Percentiles rank a stretch among this genome's conserved stretches.
These are phyloP conservation scores for Drosophila tani DNA, from an alignment of 1,140 invertebrate genomes.

Conservation along the genomic window DNA sequence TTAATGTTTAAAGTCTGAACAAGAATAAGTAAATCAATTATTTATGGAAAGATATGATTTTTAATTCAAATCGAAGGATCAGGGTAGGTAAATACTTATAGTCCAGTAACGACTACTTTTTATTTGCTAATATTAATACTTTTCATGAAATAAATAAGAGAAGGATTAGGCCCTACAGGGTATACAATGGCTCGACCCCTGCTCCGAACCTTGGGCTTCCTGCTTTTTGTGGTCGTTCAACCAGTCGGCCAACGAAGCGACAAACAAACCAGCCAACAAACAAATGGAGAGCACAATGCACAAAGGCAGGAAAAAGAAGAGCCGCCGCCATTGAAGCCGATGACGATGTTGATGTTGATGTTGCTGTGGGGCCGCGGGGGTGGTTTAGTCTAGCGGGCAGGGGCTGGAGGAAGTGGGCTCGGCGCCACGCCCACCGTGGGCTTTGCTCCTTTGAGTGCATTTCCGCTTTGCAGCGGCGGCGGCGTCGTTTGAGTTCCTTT, in stretches of 20 bases:
- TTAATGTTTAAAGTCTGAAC: no score
- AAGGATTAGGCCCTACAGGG: background rate
- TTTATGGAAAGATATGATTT: background rate
- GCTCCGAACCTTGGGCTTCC: background rate
- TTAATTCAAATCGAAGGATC: background rate
- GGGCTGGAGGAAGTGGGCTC: background rate
- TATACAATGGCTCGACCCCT: background rate
- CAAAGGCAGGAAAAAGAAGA: constrained; percentile 38
- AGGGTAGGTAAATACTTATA: background rate
- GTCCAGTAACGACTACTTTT: no score
- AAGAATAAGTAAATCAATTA: background rate
- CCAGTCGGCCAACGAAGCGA: constrained; percentile 39
- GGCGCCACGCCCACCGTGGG: constrained; percentile 11
- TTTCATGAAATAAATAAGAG: background rate
- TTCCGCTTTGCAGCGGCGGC: constrained; percentile 61
- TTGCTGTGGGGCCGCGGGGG: background rate
- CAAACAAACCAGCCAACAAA: constrained; percentile 42
- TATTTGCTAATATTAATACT: no score
- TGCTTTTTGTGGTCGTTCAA: constrained; percentile 46
- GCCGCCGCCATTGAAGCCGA: constrained; percentile 49
- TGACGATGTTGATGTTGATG: constrained; percentile 25
- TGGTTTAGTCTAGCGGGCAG: background rate
- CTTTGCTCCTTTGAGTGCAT: constrained; percentile 65
- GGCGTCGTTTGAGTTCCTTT: constrained; percentile 52
- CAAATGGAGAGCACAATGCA: constrained; percentile 48